Base-by-base conservation (phyloP, 2,113 vertebrate genomes). In the Rhynchopsitta pachyrhyncha region DNA sequence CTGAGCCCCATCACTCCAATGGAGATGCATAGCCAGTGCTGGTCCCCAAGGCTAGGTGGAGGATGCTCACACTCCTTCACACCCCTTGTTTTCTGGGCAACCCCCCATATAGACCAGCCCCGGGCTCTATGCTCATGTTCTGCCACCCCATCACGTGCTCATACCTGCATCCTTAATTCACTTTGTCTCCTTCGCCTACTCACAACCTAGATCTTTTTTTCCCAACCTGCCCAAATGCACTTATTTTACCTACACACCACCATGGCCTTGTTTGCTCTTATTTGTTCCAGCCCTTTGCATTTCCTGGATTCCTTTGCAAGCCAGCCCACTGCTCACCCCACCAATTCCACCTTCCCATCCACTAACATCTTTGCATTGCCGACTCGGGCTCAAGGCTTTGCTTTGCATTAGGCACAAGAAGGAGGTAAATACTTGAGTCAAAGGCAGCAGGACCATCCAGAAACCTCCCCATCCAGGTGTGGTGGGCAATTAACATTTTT, bases 351-450 rank as follows among this genome's bases (percentile, higher is more conserved):
- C 29, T 50, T 79, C 29, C 75, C 31, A 20, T 33, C 59, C 8
- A 1, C 23, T 4, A 5, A 13, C 5, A 3, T 4, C 10, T 23
- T 3, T 6, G 5, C 25, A 0, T 23, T 13, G 7, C 49, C 1
- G 0, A 1, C 10, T 50, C 0, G 3, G 19, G 4, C 8, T 70
- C 42, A 4, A 0, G 2, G 49, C 14, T n/a, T 20, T 75, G 35
- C 42, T 87, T 57, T 13, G 7, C 29, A 7, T 27, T 3, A 17
- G 28, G 37, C 37, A 9, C 9, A 19, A 68, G 29, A 57, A 75
- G 7, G 19, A 16, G 71, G 13, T 0, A 31, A 78, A 79, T 2
- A 3, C 7, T 25, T 17, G 6, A 35, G 8, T 5, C 33, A 13
- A 55, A 64, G 13, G 59, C 1, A 49, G 13, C 50, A 86, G 75